These are phyloP conservation scores for Ambastaia sidthimunki DNA, from an alignment of 2,797 vertebrate species.

Conservation along the genomic window DNA sequence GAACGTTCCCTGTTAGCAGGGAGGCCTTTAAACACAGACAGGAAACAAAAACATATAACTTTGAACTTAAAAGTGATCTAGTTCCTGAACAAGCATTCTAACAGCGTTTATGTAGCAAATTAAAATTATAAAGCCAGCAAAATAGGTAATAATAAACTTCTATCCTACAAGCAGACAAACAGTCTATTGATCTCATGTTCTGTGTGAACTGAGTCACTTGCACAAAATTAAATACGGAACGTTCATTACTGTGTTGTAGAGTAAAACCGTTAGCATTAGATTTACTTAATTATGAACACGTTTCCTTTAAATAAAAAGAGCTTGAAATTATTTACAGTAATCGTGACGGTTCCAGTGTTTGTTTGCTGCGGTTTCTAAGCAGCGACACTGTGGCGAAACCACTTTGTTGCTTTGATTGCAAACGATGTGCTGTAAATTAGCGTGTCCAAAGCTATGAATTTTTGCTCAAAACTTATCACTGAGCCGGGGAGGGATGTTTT, in stretches of 20 bases:
- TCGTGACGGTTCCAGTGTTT: not conserved
- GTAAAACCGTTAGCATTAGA: not conserved
- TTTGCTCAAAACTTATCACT: constrained; percentile 42
- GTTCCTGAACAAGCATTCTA: not conserved
- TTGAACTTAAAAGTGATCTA: not conserved
- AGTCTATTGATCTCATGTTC: not conserved
- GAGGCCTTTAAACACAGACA: not conserved
- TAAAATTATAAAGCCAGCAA: no score
- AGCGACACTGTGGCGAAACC: constrained; percentile 50
- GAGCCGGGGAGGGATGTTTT: constrained; percentile 23
- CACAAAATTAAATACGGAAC: not conserved
- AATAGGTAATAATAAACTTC: no score
- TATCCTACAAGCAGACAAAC: not conserved
- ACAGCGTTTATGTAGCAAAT: not conserved
- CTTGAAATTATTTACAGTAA: not conserved
- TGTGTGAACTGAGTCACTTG: not conserved
- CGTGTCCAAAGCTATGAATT: constrained; percentile 33
- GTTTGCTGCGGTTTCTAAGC: constrained; percentile 43
- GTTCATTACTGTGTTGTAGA: not conserved
- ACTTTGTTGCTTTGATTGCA: constrained; percentile 47
- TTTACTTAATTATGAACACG: not conserved
- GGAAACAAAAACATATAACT: no score
- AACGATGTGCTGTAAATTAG: constrained; percentile 49
- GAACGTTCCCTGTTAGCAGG: no score
- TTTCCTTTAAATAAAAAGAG: not conserved